Evolutionary conservation across 2,113 vertebrate species (phyloP), one percentile per base, ranked within the genome.

Genomic region (Upupa epops): DNA sequence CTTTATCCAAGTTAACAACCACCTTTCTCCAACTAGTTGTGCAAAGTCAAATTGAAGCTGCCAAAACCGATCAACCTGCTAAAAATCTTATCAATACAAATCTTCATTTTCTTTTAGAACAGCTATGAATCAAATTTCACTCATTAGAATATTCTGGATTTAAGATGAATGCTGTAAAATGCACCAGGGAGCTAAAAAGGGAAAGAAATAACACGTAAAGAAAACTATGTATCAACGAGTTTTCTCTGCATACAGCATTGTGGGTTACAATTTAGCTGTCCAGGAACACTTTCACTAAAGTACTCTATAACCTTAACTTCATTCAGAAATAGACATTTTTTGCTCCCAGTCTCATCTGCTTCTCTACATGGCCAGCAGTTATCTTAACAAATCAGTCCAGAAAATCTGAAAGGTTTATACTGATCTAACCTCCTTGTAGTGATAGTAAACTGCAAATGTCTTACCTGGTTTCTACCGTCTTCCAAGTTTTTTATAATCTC

Each of bases 311-410:
- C n/a, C n/a, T n/a, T n/a, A n/a, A n/a, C n/a, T n/a, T 22, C 25
- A 56, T 21, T 28, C 81, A 87, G 1, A 26, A 73, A 26, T 37
- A 82, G 26, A 49, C 12, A 52, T 0, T 72, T 66, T 42, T 68
- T 78, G 46, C 45, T 77, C 77, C 63, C 5, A 74, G 42, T 20
- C 73, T 81, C 70, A 68, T 64, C 86, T 54, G 49, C 61, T 69
- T 21, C 40, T 56, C 42, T 70, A 81, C 1, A 0, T 32, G 70
- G 77, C 61, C 65, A 92, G 48, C 54, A 78, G 65, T 7, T 84
- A 94, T 77, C 80, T 86, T 82, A 86, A 56, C 78, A 75, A 88
- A 94, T 86, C 61, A 86, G 49, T 40, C 24, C 70, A 89, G 56
- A 84, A 87, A 94, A 94, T 80, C 84, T 89, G 81, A 86, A 90